Evolutionary conservation across 1,140 invertebrate genomes (phyloP).

Genomic region (Aplysia californica): DNA sequence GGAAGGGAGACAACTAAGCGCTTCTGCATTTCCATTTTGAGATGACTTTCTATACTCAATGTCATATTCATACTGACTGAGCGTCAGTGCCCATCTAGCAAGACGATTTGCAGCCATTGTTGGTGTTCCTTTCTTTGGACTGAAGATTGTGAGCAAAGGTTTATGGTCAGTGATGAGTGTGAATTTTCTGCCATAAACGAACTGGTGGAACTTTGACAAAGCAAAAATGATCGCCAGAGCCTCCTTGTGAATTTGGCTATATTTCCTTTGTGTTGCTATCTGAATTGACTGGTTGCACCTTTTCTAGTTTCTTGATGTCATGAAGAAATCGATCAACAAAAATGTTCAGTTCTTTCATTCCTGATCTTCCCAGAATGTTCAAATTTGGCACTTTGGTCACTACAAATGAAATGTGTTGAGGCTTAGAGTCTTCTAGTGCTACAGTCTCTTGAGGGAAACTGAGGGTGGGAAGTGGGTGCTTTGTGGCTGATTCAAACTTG

Average conservation of each 20-base stretch:
- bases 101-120: constrained; percentile 52
- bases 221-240: constrained; percentile 22
- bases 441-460: too few species aligned
- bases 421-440: too few species aligned
- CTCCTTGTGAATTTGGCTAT: not conserved
- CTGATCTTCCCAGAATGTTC: too few species aligned
- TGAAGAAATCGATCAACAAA: too few species aligned
- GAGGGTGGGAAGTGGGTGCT: too few species aligned
- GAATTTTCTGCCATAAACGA: constrained; percentile 65
- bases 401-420: too few species aligned
- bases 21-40: constrained; percentile 36
- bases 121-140: constrained; percentile 46
- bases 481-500: too few species aligned
- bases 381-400: too few species aligned
- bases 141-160: constrained; percentile 62
- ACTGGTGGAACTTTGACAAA: constrained; percentile 71
- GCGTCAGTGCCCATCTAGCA: constrained; percentile 64
- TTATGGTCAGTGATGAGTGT: constrained; percentile 64
- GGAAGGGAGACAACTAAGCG: constrained; percentile 25
- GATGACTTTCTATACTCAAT: constrained; percentile 40
- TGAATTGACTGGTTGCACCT: constrained; percentile 70
- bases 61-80: constrained; percentile 60
- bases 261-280: constrained; percentile 33
- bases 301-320: too few species aligned
- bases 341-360: too few species aligned